Conservation (phyloP, 1,140 invertebrate species). For the Mercenaria mercenaria region DNA sequence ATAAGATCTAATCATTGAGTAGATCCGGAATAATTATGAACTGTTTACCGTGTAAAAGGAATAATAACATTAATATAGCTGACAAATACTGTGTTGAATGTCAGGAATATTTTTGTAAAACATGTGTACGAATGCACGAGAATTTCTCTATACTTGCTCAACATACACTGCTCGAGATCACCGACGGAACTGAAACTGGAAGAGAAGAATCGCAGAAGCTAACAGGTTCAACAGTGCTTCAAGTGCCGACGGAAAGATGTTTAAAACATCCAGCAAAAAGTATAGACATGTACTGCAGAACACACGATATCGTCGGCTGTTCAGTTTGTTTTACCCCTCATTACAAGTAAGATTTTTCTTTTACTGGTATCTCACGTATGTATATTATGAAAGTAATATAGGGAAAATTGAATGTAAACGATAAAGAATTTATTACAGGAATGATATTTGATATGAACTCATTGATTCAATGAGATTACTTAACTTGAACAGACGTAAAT, state of each 20-base stretch:
- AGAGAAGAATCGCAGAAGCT: neutral
- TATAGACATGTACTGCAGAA: constrained; percentile 42
- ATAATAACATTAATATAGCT: neutral
- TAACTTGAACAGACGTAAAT: too few relatives aligned
- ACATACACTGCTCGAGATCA: constrained; percentile 4
- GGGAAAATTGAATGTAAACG: too few relatives aligned
- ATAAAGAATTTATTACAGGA: too few relatives aligned
- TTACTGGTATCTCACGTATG: too few relatives aligned
- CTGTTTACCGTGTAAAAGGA: constrained; percentile 17
- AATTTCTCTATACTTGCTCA: constrained; percentile 15
- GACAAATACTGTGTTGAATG: constrained; percentile 36
- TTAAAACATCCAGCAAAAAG: constrained; percentile 41
- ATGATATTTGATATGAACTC: too few relatives aligned
- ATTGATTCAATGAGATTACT: too few relatives aligned
- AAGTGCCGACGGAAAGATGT: constrained; percentile 40
- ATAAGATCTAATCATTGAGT: too few relatives aligned
- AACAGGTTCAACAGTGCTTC: neutral
- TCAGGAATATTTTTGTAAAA: constrained; percentile 36
- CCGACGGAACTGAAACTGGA: neutral
- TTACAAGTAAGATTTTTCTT: constrained; percentile 28
- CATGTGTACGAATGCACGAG: constrained; percentile 35
- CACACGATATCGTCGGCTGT: constrained; percentile 36
- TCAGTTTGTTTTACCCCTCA: constrained; percentile 43
- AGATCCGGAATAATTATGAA: neutral
- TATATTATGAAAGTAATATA: too few relatives aligned